A percentile compares a stretch with the other conserved stretches of the same genome.
Conservation (phyloP, 64 coral and sea anemone genomes). For the Pocillopora verrucosa region DNA sequence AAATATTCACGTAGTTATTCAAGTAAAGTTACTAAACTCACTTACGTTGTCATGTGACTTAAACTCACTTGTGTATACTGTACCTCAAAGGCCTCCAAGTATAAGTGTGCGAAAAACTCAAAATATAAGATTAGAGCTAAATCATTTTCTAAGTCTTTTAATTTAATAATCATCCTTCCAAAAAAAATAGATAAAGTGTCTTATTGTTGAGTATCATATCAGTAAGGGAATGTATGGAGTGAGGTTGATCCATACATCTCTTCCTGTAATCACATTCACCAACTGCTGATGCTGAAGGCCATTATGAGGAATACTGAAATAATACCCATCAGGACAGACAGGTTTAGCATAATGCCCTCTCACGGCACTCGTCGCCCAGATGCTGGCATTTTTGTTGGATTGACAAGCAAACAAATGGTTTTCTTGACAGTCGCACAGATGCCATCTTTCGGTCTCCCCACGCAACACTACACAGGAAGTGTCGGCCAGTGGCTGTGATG, state of each 20-base stretch:
- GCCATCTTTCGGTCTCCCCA: slow-evolving; percentile 67
- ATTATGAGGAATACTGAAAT: slow-evolving; percentile 81
- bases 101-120: too few relatives aligned
- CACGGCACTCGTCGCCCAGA: slow-evolving; percentile 32
- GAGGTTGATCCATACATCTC: slow-evolving; percentile 77
- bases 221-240: slow-evolving; percentile 59
- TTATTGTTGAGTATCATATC: neutral
- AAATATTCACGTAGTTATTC: too few relatives aligned
- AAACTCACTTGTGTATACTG: too few relatives aligned
- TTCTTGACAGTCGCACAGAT: slow-evolving; percentile 57
- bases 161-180: too few relatives aligned
- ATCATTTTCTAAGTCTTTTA: too few relatives aligned
- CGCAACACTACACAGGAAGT: slow-evolving; percentile 55
- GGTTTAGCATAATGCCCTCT: slow-evolving; percentile 47
- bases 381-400: neutral
- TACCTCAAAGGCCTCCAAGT: too few relatives aligned
- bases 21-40: too few relatives aligned
- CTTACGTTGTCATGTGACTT: too few relatives aligned
- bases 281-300: slow-evolving; percentile 60
- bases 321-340: slow-evolving; percentile 63
- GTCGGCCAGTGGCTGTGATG: slow-evolving; percentile 31
- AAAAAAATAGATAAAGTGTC: neutral
- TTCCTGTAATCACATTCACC: slow-evolving; percentile 19
- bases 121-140: too few relatives aligned
- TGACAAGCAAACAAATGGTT: slow-evolving; percentile 68